Conservation (phyloP, 1,140 invertebrate genomes). For the Meloidogyne hapla region DNA sequence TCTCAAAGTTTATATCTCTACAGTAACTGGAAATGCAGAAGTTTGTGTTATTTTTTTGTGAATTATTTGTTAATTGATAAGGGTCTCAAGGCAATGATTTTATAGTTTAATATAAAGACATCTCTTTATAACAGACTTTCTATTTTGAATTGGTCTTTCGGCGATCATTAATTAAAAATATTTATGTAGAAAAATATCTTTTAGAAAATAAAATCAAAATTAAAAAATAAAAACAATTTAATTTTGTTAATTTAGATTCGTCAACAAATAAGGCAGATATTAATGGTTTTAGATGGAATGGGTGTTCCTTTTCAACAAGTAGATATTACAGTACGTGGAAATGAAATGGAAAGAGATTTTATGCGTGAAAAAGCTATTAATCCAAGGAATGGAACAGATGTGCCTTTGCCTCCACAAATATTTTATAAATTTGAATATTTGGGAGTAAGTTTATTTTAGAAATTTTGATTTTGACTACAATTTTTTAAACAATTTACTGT, state of each 20-base stretch:
- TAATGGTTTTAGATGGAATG: conserved; percentile 43
- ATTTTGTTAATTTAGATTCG: conserved; percentile 40
- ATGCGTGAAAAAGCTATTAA: conserved; percentile 38
- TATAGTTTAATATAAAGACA: no score
- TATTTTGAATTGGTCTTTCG: no score
- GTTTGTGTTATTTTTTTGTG: no score
- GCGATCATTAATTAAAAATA: no score
- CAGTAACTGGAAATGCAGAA: conserved; percentile 44
- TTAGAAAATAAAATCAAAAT: no score
- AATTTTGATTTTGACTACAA: no score
- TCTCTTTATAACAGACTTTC: no score
- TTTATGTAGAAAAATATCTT: no score
- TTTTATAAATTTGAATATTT: conserved; percentile 44
- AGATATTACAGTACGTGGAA: conserved; percentile 44
- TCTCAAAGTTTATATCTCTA: conserved; percentile 44
- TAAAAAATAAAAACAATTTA: no score
- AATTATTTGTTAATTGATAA: conserved; percentile 25
- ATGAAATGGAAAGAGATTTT: conserved; percentile 43
- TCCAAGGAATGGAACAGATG: conserved; percentile 9
- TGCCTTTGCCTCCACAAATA: conserved; percentile 40
- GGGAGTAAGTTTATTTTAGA: conserved; percentile 22
- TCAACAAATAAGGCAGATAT: conserved; percentile 42
- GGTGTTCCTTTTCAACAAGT: conserved; percentile 40
- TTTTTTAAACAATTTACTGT: not conserved
- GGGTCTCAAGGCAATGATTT: no score